Evolutionary conservation across 2,797 vertebrate genomes (phyloP), one percentile per base, ranked within the genome.

Genomic region (Platyrinchus mystaceus): DNA sequence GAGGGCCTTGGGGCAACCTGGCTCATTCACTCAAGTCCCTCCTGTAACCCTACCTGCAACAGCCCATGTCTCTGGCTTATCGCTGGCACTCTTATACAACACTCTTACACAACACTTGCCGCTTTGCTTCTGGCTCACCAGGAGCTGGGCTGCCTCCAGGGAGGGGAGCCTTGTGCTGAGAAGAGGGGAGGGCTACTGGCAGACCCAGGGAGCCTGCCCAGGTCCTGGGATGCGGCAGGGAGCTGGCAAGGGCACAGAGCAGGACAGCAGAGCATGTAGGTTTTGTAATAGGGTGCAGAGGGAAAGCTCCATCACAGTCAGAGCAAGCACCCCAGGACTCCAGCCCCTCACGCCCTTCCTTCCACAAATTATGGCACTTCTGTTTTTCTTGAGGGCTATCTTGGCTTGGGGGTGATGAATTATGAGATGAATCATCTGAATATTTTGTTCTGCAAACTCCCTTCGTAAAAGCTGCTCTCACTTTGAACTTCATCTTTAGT

Each of bases 311-410:
- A 22, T 58, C 7, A 11, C 2, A 9, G 22, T 14, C n/a, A 22
- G 30, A 74, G 20, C 0, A 0, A 67, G 19, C 1, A 1, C 16
- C 59, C 22, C 3, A 3, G 44, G 75, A 50, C 12, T 14, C 9
- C 22, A 36, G 63, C 5, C 49, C 43, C 39, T 78, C 76, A 16
- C 0, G 2, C 18, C 37, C 37, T 77, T 44, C 53, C 32, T 55
- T 44, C 30, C 53, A 56, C 37, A 46, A 24, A 14, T 60, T 47
- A 49, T 0, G 2, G 39, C 19, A 52, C 58, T 47, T 78, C 4
- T 52, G 30, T 55, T 50, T 60, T 85, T 10, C 53, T 58, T 47
- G 37, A 20, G 46, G 49, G 7, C 12, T 64, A 3, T 36, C 49
- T 75, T 68, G 20, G 34, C 49, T 71, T 53, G 24, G 21, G 41